These are phyloP conservation scores for Genyomyrus donnyi DNA, from an alignment of 2,113 vertebrate species.

Conservation along the genomic window DNA sequence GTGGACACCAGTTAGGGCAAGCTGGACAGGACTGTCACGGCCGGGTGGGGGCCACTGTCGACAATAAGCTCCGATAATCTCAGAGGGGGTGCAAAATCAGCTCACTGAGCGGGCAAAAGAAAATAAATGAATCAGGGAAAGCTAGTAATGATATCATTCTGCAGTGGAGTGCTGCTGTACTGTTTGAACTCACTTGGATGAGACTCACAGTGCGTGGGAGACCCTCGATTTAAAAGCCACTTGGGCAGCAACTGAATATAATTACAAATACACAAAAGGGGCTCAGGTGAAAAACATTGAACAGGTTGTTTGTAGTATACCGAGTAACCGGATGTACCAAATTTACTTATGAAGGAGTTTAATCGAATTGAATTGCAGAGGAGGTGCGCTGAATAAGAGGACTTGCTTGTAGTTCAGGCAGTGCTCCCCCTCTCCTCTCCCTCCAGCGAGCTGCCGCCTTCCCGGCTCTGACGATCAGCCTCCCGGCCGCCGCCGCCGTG, in stretches of 20 bases:
- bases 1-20: not conserved
- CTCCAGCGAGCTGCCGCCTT: conserved; percentile 41
- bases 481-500: conserved; percentile 48
- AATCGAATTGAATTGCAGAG: not conserved
- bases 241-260: not conserved
- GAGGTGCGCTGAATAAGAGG: not conserved
- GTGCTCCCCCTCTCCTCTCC: conserved; percentile 25
- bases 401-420: not conserved
- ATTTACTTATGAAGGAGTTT: not conserved
- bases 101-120: not conserved
- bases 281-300: not conserved
- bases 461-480: conserved; percentile 60
- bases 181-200: not conserved
- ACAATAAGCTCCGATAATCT: not conserved
- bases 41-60: not conserved
- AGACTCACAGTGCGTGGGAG: not conserved
- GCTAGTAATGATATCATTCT: not conserved
- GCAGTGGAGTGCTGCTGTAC: not conserved
- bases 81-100: not conserved
- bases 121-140: not conserved
- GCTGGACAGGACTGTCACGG: not conserved
- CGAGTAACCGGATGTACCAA: not conserved
- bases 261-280: not conserved
- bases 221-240: not conserved
- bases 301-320: not conserved